Base-by-base conservation (phyloP, 2,113 vertebrate species). In the Numenius arquata region DNA sequence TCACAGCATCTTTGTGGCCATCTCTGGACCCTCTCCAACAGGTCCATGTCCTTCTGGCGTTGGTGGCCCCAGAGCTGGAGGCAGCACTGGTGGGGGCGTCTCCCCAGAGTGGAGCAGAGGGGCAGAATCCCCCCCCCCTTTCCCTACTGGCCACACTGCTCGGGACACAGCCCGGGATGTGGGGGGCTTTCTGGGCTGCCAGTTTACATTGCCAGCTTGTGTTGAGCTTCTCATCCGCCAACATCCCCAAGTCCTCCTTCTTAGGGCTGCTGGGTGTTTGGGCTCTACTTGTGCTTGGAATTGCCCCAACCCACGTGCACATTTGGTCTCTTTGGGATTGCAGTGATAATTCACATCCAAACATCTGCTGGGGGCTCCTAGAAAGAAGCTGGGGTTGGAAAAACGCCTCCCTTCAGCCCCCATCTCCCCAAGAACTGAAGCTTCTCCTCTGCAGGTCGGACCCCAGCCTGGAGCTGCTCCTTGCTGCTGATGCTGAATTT, bases 401-500 rank as follows among this genome's bases (percentile, higher is more conserved):
- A 84, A 40, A 3, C 8, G 15, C 12, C 61, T 85, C 38, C 23
- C 34, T 63, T 20, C 34, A 45, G 19, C 38, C 29, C 38, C 15
- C 15, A 8, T 4, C 40, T 13, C 36, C 50, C 29, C 4, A 1
- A 21, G 32, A 48, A 10, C 27, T 22, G 61, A 19, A 55, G 41
- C 36, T 14, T 52, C 81, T 45, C 36, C 0, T 1, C 23, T 14
- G 50, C 48, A 38, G 48, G 27, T 0, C 5, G 0, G 41, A 16
- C 27, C 30, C 40, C 71, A 30, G 26, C 59, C 47, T 0, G 0
- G 36, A 72, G 52, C 78, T 63, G 45, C 50, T 81, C 47, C 81
- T 73, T 2, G 6, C n/a, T 23, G 55, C 61, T 38, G 0, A 15
- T 2, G 55, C 1, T 53, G 72, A 32, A 66, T 41, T 74, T 43